Evolutionary conservation across 2,797 vertebrate species (phyloP).

Genomic region (Gastrophryne carolinensis): DNA sequence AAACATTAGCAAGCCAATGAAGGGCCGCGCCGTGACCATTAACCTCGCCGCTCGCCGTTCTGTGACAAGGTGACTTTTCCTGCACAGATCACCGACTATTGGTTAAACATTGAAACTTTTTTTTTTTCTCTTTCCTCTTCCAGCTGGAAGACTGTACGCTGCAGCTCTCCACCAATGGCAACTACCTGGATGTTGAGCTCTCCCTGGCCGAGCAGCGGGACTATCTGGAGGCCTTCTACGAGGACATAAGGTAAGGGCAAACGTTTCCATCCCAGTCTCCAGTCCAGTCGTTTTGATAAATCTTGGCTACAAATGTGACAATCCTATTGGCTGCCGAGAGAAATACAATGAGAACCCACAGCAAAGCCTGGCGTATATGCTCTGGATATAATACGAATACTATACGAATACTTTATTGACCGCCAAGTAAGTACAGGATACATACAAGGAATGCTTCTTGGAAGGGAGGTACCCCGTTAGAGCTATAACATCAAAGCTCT

Average conservation of each 20-base stretch:
- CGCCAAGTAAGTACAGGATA: no score
- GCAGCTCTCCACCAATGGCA: constrained; percentile 82
- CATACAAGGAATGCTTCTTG: no score
- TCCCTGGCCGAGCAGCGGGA: constrained; percentile 89
- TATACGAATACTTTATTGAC: no score
- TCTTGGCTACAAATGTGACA: no score
- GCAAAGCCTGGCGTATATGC: no score
- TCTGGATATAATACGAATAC: no score
- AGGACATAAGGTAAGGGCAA: constrained; percentile 81
- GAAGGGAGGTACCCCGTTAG: no score
- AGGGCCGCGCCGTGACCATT: constrained; percentile 14
- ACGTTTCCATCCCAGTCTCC: not conserved
- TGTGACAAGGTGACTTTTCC: constrained; percentile 6
- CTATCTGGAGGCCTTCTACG: constrained; percentile 87
- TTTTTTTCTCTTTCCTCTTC: constrained; percentile 31
- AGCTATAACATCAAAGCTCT: no score
- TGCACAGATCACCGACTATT: not conserved
- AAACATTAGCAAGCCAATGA: constrained; percentile 13
- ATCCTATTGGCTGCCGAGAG: no score
- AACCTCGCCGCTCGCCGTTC: not conserved
- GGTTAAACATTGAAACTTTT: not conserved
- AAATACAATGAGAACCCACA: no score
- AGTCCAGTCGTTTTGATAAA: no score
- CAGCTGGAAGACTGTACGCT: constrained; percentile 90
- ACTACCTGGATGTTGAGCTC: constrained; percentile 90